Evolutionary conservation across 1,140 invertebrate genomes (phyloP).

Genomic region (Alviniconcha marisindica): DNA sequence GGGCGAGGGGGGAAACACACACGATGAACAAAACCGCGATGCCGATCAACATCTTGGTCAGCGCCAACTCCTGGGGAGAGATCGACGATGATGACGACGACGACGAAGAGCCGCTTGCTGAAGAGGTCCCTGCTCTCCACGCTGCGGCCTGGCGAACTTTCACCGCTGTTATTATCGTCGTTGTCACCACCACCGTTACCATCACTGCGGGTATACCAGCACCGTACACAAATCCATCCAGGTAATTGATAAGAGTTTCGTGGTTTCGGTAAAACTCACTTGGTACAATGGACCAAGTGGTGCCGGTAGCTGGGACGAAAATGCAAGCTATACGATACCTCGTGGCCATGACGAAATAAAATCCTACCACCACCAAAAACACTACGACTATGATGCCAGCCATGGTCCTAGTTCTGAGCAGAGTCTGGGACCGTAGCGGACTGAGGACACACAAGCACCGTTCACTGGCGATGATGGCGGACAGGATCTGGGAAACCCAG

Average conservation of each 20-base stretch:
- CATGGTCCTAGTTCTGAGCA: not conserved
- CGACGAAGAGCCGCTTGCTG: too few relatives aligned
- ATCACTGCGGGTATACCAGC: not conserved
- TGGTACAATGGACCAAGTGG: too few relatives aligned
- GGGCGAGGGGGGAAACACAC: not conserved
- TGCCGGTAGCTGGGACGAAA: not conserved
- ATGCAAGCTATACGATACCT: not conserved
- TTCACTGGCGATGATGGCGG: not conserved
- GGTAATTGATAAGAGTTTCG: not conserved
- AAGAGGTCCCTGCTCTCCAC: not conserved
- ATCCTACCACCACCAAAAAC: not conserved
- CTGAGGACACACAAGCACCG: conserved; percentile 10
- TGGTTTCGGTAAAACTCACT: not conserved
- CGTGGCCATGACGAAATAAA: not conserved
- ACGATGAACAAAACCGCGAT: not conserved
- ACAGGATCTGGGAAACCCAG: not conserved
- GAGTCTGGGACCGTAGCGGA: not conserved
- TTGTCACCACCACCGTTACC: not conserved
- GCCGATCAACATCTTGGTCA: not conserved
- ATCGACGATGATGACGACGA: too few relatives aligned
- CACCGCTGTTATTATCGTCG: not conserved
- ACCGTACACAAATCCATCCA: not conserved
- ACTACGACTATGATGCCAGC: not conserved
- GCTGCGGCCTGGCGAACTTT: not conserved
- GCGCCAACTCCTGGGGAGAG: not conserved